Evolutionary conservation across 2,113 vertebrate species (phyloP).

Genomic region (Circaetus cinerascens): DNA sequence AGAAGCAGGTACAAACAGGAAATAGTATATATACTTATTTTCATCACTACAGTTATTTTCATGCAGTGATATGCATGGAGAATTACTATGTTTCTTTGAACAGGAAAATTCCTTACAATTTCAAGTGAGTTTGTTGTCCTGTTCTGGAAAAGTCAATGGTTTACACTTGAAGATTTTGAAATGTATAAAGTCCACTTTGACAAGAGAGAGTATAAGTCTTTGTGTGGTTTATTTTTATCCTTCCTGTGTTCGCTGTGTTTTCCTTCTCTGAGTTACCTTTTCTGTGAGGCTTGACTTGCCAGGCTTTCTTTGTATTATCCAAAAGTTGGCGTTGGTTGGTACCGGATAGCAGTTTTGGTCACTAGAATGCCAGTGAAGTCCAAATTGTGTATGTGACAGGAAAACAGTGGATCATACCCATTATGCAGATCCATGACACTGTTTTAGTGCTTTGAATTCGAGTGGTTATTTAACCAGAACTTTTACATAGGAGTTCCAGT

Average conservation of each 20-base stretch:
- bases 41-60: not conserved
- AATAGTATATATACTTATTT: not conserved
- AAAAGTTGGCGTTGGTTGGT: not conserved
- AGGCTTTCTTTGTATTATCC: not conserved
- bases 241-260: not conserved
- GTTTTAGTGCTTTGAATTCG: not conserved
- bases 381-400: not conserved
- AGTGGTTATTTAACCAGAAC: not conserved
- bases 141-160: not conserved
- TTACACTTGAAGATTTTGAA: not conserved
- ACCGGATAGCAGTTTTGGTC: not conserved
- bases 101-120: not conserved
- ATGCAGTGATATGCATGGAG: not conserved
- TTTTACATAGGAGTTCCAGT: not conserved
- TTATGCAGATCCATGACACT: not conserved
- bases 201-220: not conserved
- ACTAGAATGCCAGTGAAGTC: not conserved
- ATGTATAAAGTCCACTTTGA: not conserved
- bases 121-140: not conserved
- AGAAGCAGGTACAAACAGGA: not conserved
- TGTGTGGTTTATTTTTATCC: not conserved
- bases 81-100: not conserved
- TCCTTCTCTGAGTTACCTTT: not conserved
- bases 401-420: rapidly evolving
- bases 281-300: not conserved